A percentile compares a stretch with the other conserved stretches of the same genome.
Evolutionary conservation across 2,888 invertebrate genomes (phyloP).

Genomic region (Melieria crassipennis): DNA sequence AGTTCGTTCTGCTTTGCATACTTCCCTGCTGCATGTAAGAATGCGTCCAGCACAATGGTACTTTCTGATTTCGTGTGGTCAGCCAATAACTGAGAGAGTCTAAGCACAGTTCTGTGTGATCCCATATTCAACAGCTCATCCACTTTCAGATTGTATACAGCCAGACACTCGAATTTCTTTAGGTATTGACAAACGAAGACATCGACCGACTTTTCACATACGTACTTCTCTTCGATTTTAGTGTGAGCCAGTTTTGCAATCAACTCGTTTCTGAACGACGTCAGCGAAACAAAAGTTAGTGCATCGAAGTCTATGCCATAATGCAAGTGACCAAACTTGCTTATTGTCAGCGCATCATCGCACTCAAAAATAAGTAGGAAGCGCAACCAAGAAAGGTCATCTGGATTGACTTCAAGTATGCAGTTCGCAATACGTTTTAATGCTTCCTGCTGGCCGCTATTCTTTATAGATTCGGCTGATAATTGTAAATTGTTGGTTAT

Average conservation of each 20-base stretch:
- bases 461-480: not conserved
- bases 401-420: slow-evolving; percentile 39
- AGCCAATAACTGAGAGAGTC: slow-evolving; percentile 29
- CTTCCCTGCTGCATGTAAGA: slow-evolving; percentile 24
- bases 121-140: slow-evolving; percentile 46
- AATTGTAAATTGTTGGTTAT: slow-evolving; percentile 31
- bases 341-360: slow-evolving; percentile 1
- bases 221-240: slow-evolving; percentile 44
- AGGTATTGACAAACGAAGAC: slow-evolving; percentile 30
- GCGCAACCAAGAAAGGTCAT: slow-evolving; percentile 49
- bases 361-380: slow-evolving; percentile 42
- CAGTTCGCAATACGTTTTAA: not conserved
- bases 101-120: slow-evolving; percentile 40
- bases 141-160: not conserved
- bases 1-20: slow-evolving; percentile 11
- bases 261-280: not conserved
- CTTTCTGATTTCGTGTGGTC: not conserved
- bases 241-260: slow-evolving; percentile 38
- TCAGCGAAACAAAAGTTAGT: not conserved
- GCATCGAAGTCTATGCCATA: slow-evolving; percentile 42
- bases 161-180: not conserved
- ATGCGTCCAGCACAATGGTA: slow-evolving; percentile 3
- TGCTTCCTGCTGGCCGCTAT: not conserved
- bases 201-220: slow-evolving; percentile 46
- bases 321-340: slow-evolving; percentile 37